Base-by-base conservation (phyloP, 2,888 invertebrate species). In the Chrysina gloriosa region DNA sequence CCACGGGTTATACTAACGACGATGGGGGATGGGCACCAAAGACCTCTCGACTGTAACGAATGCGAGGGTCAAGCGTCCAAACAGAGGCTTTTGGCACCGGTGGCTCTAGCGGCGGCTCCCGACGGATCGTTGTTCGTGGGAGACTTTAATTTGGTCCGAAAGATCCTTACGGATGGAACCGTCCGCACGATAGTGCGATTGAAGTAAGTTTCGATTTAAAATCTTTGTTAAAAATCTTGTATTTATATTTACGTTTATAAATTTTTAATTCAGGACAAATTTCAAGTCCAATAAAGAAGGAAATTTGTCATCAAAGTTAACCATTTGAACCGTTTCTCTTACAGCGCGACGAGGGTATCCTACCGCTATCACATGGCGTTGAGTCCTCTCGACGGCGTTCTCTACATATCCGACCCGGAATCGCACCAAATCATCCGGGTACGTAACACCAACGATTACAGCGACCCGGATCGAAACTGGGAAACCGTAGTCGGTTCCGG, bases 281-380 rank as follows among this genome's bases (percentile, higher is more conserved):
- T n/a, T n/a, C n/a, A n/a, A n/a, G n/a, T n/a, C n/a, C n/a, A n/a
- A n/a, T n/a, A n/a, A n/a, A n/a, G n/a, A n/a, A n/a, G n/a, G n/a
- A n/a, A n/a, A n/a, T n/a, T n/a, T n/a, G n/a, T n/a, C n/a, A n/a
- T n/a, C n/a, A n/a, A n/a, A n/a, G n/a, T n/a, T n/a, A n/a, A n/a
- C n/a, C n/a, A n/a, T n/a, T n/a, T n/a, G n/a, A n/a, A n/a, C 0
- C 19, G 5, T 31, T 63, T 63, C 21, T 16, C 11, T 80, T 87
- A 73, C 85, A 95, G 97, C 80, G 94, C 95, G 19, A 95, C 96
- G 0, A 89, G 96, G 77, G 96, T 97, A 0, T 96, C 96, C 0
- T 97, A 98, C 83, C 92, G 97, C 65, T 98, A 98, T 83, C 97
- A 97, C 85, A 94, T 99, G 89, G 96, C 97, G 0, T 85, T 98